phyloP scores from a whole-genome alignment of 2,797 vertebrate species.

The Muscicapa striata region DNA sequence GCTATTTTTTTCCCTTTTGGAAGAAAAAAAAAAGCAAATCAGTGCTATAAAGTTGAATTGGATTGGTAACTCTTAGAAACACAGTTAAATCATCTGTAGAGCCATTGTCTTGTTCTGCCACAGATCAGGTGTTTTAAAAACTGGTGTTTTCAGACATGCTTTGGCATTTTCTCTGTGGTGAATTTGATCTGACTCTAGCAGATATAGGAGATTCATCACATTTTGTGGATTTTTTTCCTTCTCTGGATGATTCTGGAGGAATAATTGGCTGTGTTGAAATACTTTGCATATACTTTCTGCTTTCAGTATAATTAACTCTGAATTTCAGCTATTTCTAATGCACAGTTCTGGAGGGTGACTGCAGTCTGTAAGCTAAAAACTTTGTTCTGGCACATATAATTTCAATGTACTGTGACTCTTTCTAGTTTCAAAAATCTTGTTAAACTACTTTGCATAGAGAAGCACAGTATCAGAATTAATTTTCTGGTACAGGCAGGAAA shows the following conservation, averaged over 20 bases:
- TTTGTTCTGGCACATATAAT: not conserved
- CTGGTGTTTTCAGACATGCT: not conserved
- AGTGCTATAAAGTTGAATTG: not conserved
- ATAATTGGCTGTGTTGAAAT: not conserved
- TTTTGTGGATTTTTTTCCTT: not conserved
- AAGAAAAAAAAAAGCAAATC: not conserved
- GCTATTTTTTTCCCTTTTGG: not conserved
- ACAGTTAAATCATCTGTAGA: not conserved
- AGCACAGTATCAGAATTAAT: not conserved
- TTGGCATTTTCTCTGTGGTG: not conserved
- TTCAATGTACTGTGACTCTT: not conserved
- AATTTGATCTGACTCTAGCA: not conserved
- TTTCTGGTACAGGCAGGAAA: not conserved
- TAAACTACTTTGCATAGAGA: not conserved
- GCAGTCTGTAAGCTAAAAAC: not conserved
- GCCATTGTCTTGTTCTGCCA: not conserved
- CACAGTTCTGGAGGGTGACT: not conserved
- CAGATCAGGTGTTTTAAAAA: not conserved
- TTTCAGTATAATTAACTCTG: constrained; percentile 5
- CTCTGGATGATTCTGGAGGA: not conserved
- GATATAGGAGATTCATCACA: not conserved
- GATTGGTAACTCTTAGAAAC: not conserved
- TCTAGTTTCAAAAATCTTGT: not conserved
- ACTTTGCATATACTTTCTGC: not conserved
- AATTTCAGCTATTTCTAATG: not conserved